These are phyloP conservation scores for Epinephelus lanceolatus DNA, from an alignment of 2,113 vertebrate genomes.

Conservation along the genomic window DNA sequence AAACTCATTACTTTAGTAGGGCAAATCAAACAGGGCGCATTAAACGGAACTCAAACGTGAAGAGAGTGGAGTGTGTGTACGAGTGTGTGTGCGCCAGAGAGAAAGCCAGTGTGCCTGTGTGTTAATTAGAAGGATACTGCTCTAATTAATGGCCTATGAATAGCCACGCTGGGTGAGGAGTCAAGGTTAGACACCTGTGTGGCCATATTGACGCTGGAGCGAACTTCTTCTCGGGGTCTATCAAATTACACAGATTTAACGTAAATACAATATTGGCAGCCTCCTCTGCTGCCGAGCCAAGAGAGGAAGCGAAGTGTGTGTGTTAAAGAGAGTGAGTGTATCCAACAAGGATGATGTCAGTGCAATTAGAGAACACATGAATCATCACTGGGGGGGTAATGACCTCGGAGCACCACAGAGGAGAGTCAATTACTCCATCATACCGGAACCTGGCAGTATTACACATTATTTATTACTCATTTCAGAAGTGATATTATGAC, in stretches of 20 bases:
- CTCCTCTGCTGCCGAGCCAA: constrained; percentile 35
- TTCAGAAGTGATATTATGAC: constrained; percentile 48
- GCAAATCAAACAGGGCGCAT: constrained; percentile 77
- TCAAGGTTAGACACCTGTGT: constrained; percentile 78
- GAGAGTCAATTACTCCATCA: constrained; percentile 71
- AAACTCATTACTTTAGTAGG: constrained; percentile 81
- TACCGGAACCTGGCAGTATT: constrained; percentile 48
- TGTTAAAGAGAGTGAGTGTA: constrained; percentile 49
- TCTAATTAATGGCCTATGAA: constrained; percentile 81
- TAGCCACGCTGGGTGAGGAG: constrained; percentile 63
- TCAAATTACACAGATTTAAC: constrained; percentile 69
- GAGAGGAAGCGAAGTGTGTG: constrained; percentile 5
- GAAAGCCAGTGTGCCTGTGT: constrained; percentile 44
- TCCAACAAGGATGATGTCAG: constrained; percentile 76
- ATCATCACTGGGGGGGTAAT: constrained; percentile 71
- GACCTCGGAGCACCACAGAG: constrained; percentile 67
- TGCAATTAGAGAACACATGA: constrained; percentile 76
- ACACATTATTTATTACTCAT: constrained; percentile 65
- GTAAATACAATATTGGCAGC: constrained; percentile 73
- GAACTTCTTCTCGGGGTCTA: constrained; percentile 49
- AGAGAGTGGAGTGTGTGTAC: constrained; percentile 61
- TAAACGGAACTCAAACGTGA: constrained; percentile 77
- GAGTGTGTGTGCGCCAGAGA: constrained; percentile 28
- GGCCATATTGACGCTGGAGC: constrained; percentile 41
- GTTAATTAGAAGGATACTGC: constrained; percentile 78